These are phyloP conservation scores for Synanthedon myopaeformis DNA, from an alignment of 2,888 invertebrate genomes.

Conservation along the genomic window DNA sequence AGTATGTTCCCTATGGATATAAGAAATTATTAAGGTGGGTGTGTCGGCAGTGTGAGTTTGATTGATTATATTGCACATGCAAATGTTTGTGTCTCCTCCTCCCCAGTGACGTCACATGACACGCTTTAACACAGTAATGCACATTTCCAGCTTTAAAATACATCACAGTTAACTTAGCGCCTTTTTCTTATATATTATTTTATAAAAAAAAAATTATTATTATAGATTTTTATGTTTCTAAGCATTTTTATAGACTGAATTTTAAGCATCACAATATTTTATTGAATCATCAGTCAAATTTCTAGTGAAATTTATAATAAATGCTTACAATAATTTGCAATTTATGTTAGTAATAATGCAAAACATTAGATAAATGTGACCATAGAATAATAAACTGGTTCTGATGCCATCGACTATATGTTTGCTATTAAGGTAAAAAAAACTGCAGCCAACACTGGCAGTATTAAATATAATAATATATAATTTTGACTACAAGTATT, in stretches of 20 bases:
- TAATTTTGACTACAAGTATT: constrained; percentile 32
- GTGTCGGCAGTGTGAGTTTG: too few species aligned
- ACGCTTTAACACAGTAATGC: constrained; percentile 14
- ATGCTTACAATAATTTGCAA: constrained; percentile 21
- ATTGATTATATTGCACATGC: too few species aligned
- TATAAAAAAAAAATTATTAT: constrained; percentile 10
- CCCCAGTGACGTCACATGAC: not conserved
- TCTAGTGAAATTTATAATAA: constrained; percentile 8
- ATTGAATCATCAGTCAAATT: constrained; percentile 28
- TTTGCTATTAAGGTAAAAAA: constrained; percentile 13
- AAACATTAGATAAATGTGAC: constrained; percentile 15
- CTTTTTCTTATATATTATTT: constrained; percentile 12
- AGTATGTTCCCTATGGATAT: too few species aligned
- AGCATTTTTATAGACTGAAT: constrained; percentile 43
- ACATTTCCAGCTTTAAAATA: constrained; percentile 56
- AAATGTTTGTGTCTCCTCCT: too few species aligned
- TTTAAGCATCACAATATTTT: constrained; percentile 41
- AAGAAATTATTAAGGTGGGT: too few species aligned
- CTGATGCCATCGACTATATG: constrained; percentile 15
- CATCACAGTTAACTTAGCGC: constrained; percentile 20
- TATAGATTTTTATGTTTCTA: constrained; percentile 9
- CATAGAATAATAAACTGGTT: not conserved
- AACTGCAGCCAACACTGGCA: constrained; percentile 46
- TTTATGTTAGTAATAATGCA: constrained; percentile 21
- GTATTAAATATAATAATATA: constrained; percentile 32